Evolutionary conservation across 2,797 vertebrate genomes (phyloP), one percentile per base, ranked within the genome.

Genomic region (Gymnoscopelus braueri): DNA sequence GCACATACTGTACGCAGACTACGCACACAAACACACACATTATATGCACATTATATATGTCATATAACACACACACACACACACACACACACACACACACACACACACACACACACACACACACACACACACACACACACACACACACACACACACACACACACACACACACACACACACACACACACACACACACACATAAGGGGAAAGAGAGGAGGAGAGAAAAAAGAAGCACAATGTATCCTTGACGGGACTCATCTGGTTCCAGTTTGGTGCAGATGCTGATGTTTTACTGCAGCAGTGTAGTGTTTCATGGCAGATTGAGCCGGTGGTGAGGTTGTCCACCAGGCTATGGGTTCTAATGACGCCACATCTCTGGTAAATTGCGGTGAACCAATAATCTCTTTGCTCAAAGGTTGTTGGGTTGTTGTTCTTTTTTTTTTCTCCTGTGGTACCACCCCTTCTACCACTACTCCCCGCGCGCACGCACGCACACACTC

Each of bases 221-320:
- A 44, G 39, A 44, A 44, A 44, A 67, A 83, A 81, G 79, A 62
- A 84, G 72, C 79, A 82, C 83, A 89, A 61, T 81, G 91, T 88
- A 90, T 92, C 90, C 91, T 89, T 91, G 86, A 89, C 84, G 72
- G 82, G 78, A 63, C 89, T 94, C 94, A 95, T 94, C 92, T 94
- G 94, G 87, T 94, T 94, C 87, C 89, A 94, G 90, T 95, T 93
- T 93, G 88, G 89, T 90, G 90, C 93, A 94, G 91, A 94, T 93
- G 93, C 92, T 91, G 88, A 81, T 75, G 77, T 93, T 94, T 94
- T 94, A 94, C 92, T 93, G 92, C 92, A 84, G 88, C 84, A 90
- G 92, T 92, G 86, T 94, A 88, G 92, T 93, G 89, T 95, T 94
- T 95, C 93, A 94, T 93, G 92, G 93, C 91, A 92, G 92, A 93